These are phyloP conservation scores for Scaptomyza cyrtandrae DNA, from an alignment of 2,888 invertebrate genomes.

Conservation along the genomic window DNA sequence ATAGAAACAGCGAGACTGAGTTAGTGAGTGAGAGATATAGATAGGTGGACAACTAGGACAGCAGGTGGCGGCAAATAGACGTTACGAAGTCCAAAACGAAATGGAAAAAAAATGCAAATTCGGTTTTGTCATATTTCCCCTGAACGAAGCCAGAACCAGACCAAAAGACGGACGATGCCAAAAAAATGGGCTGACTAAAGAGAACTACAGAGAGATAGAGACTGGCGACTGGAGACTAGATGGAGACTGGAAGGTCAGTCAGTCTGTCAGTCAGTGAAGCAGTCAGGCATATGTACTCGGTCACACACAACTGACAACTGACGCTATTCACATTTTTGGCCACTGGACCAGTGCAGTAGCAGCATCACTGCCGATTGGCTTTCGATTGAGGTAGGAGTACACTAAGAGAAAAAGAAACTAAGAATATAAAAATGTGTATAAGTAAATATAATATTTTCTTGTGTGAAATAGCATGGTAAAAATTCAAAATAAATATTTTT, in stretches of 20 bases:
- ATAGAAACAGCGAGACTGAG: not conserved
- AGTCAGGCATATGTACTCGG: constrained; percentile 43
- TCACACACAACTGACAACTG: constrained; percentile 13
- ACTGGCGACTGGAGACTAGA: not conserved
- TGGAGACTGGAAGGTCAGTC: not conserved
- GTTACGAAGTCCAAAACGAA: constrained; percentile 13
- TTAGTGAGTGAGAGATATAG: too few relatives aligned
- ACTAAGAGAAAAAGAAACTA: not conserved
- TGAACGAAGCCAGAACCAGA: constrained; percentile 38
- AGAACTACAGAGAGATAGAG: constrained; percentile 6
- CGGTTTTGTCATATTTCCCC: constrained; percentile 65
- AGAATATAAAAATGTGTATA: too few relatives aligned
- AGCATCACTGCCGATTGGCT: constrained; percentile 30
- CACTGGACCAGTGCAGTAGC: constrained; percentile 11
- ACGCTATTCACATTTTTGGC: constrained; percentile 19
- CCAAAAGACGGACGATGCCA: constrained; percentile 10
- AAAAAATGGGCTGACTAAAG: constrained; percentile 4
- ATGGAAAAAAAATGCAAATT: constrained; percentile 61
- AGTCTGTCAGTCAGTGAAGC: constrained; percentile 20
- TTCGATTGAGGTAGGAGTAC: not conserved
- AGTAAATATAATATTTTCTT: too few relatives aligned
- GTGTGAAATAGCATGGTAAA: too few relatives aligned
- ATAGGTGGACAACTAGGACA: constrained; percentile 19
- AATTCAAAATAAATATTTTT: too few relatives aligned
- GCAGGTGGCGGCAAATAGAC: constrained; percentile 39